phyloP scores from a whole-genome alignment of 2,797 vertebrate species.

The Hephaestus fuliginosus region DNA sequence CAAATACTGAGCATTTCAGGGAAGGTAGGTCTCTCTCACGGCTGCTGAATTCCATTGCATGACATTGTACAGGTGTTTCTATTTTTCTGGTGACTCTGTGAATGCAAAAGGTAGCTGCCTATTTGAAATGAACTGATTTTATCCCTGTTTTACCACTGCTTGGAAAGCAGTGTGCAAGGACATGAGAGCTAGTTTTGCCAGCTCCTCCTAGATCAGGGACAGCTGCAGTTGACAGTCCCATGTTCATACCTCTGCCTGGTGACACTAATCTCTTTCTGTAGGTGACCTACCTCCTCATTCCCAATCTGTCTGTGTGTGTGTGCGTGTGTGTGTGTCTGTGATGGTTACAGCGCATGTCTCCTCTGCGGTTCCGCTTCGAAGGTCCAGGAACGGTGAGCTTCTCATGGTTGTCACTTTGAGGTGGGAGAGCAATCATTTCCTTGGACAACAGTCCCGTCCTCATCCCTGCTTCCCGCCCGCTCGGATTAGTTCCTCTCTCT shows the following conservation, averaged over 20 bases:
- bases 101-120: not conserved
- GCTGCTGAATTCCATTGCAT: not conserved
- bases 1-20: not conserved
- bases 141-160: slow-evolving; percentile 16
- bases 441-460: slow-evolving; percentile 80
- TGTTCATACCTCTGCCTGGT: slow-evolving; percentile 73
- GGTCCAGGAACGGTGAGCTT: slow-evolving; percentile 81
- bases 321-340: slow-evolving; percentile 55
- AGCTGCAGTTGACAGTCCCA: slow-evolving; percentile 73
- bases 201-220: slow-evolving; percentile 63
- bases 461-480: slow-evolving; percentile 78
- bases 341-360: slow-evolving; percentile 72
- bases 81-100: not conserved
- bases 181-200: slow-evolving; percentile 46
- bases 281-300: slow-evolving; percentile 80
- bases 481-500: slow-evolving; percentile 83
- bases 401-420: slow-evolving; percentile 87
- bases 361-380: slow-evolving; percentile 79
- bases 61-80: not conserved
- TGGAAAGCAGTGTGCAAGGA: slow-evolving; percentile 38
- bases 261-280: slow-evolving; percentile 83
- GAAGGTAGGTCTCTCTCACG: not conserved
- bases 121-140: not conserved
- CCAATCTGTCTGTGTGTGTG: slow-evolving; percentile 56
- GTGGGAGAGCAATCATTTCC: slow-evolving; percentile 83